A percentile compares a stretch with the other conserved stretches of the same genome.
phyloP scores from a whole-genome alignment of 2,888 invertebrate species.

The Exephanes ischioxanthus region DNA sequence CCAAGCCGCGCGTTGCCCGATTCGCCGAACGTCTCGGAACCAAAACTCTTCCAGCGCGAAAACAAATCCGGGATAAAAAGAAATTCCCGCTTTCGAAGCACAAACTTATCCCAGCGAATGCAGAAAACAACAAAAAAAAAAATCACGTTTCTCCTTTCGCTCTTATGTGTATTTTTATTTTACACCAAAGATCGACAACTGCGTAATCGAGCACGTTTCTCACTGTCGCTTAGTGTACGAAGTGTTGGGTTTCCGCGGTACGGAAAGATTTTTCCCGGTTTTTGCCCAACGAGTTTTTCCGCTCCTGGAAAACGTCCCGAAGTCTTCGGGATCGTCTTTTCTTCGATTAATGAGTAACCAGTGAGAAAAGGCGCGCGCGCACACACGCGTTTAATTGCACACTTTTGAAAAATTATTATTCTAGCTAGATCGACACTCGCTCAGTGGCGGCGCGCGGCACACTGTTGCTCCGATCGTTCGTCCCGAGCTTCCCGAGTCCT shows the following conservation, averaged over 20 bases:
- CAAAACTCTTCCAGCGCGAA: neutral
- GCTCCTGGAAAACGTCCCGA: neutral
- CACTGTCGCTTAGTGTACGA: neutral
- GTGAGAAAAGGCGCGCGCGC: slow-evolving; percentile 40
- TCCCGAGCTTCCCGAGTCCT: slow-evolving; percentile 68
- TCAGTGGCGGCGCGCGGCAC: slow-evolving; percentile 81
- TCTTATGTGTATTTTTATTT: too few relatives aligned
- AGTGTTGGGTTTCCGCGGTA: neutral
- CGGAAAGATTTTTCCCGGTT: neutral
- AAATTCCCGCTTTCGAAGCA: neutral
- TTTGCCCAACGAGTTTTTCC: neutral
- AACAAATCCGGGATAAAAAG: neutral
- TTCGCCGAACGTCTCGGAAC: neutral
- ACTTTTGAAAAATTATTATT: neutral
- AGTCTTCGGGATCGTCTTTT: neutral
- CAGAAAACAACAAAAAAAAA: neutral
- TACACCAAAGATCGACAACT: neutral
- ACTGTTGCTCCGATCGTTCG: slow-evolving; percentile 82
- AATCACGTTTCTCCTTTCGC: neutral
- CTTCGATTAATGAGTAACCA: neutral
- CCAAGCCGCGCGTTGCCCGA: neutral
- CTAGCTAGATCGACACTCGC: slow-evolving; percentile 70
- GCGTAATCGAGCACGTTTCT: neutral
- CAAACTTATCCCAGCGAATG: neutral
- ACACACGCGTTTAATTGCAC: slow-evolving; percentile 46